Conservation (phyloP, 2,797 vertebrate genomes). For the Phaenicophaeus curvirostris region DNA sequence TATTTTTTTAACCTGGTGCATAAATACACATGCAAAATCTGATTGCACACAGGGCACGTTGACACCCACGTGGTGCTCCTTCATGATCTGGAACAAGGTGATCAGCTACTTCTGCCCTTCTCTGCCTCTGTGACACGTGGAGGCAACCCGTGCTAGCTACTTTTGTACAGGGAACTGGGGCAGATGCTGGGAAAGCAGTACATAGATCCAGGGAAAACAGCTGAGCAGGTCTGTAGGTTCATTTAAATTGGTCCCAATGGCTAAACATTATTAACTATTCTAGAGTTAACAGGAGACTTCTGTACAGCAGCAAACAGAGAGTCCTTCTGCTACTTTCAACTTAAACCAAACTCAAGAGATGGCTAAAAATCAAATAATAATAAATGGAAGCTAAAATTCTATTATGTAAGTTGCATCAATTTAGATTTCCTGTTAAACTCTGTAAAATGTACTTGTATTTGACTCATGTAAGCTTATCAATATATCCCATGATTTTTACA, state of each 20-base stretch:
- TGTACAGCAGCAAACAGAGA: background rate
- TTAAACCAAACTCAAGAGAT: background rate
- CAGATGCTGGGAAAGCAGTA: background rate
- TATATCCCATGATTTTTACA: background rate
- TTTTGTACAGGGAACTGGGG: background rate
- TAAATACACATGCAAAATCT: background rate
- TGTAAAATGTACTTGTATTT: background rate
- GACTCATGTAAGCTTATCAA: background rate
- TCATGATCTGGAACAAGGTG: background rate
- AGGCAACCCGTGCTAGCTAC: rapidly evolving
- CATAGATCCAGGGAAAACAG: background rate
- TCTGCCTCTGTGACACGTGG: background rate
- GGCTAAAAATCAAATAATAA: background rate
- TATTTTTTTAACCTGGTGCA: background rate
- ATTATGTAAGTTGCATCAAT: background rate
- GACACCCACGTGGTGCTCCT: background rate
- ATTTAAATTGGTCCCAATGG: background rate
- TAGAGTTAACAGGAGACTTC: background rate
- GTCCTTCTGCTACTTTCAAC: background rate
- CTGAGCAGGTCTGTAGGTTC: background rate
- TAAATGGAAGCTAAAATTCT: background rate
- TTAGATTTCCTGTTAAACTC: background rate
- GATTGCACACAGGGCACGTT: background rate
- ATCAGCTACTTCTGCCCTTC: background rate
- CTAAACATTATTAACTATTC: background rate